Evolutionary conservation across 2,113 vertebrate genomes (phyloP), one percentile per base, ranked within the genome.

Genomic region (Ciconia maguari): DNA sequence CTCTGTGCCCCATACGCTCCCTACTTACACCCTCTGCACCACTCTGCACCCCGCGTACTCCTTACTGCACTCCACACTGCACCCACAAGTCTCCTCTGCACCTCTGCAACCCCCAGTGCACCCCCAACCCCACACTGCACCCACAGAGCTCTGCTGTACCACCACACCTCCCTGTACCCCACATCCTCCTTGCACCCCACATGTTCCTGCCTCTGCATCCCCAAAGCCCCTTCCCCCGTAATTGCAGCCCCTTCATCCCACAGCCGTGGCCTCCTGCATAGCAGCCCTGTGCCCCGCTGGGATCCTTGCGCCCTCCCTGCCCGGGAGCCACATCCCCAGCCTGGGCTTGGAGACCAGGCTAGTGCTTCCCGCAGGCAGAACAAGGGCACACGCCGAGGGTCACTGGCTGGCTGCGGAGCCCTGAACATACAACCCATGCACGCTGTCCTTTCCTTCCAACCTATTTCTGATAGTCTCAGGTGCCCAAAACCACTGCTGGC

Each of bases 361-460:
- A 11, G 52, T 26, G 32, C 60, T 87, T 36, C 41, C 55, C 0
- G 0, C 29, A 64, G 55, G 25, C 29, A 48, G 34, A 64, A 24
- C 13, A 49, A 62, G 42, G n/a, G 7, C 83, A 74, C 24, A 18
- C 4, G 3, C 54, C 2, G 0, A 36, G 36, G 18, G 25, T 22
- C 52, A 34, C 55, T 21, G 49, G 8, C 70, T 60, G 38, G 46
- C 72, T 41, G 14, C 9, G 26, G 26, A 62, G 38, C 34, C 58
- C 41, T 61, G 18, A 77, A 44, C 13, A 9, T 54, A 49, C 41
- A 74, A 24, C 2, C 2, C 2, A 0, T 7, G 13, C 29, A 16
- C 7, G 12, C 36, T 68, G 42, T n/a, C 78, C 57, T 48, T 58
- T 57, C 83, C 83, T 83, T 90, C 48, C 70, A 64, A 68, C 38